Conservation (phyloP, 1,140 invertebrate species). For the Propsilocerus akamusi region DNA sequence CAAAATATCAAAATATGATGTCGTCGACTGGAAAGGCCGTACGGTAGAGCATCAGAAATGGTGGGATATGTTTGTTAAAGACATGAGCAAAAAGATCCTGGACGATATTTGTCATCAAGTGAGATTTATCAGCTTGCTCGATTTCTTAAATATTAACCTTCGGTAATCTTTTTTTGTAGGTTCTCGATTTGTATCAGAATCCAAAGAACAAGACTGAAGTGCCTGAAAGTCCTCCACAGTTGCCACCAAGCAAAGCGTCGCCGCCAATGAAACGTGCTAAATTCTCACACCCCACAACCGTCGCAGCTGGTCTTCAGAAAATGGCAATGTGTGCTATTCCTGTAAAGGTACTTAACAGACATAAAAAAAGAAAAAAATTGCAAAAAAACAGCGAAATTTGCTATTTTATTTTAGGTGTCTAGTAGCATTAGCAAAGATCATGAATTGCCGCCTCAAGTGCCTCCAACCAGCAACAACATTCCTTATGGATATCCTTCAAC, state of each 20-base stretch:
- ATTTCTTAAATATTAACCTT: constrained; percentile 4
- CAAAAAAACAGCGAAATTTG: not conserved
- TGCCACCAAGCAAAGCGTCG: constrained; percentile 22
- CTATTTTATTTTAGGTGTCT: not conserved
- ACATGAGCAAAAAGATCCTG: constrained; percentile 85
- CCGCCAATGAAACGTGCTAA: constrained; percentile 9
- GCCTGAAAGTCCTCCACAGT: constrained; percentile 37
- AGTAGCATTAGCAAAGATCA: too few relatives aligned
- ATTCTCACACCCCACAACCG: not conserved
- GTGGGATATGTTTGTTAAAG: constrained; percentile 93
- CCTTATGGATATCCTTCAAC: not conserved
- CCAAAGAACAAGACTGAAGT: constrained; percentile 28
- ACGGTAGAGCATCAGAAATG: constrained; percentile 67
- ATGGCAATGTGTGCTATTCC: too few relatives aligned
- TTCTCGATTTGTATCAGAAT: constrained; percentile 65
- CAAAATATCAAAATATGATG: constrained; percentile 91
- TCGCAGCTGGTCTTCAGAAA: not conserved
- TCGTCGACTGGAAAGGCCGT: constrained; percentile 80
- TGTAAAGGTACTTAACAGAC: not conserved
- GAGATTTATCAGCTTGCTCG: constrained; percentile 3
- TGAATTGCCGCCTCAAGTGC: not conserved
- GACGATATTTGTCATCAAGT: constrained; percentile 96
- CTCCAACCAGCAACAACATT: not conserved
- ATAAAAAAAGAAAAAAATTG: not conserved
- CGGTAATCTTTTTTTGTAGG: too few relatives aligned